Percentiles rank a stretch among this genome's conserved stretches.
These are phyloP conservation scores for Bradypus variegatus DNA, from an alignment of 2,797 vertebrate species.

Conservation along the genomic window DNA sequence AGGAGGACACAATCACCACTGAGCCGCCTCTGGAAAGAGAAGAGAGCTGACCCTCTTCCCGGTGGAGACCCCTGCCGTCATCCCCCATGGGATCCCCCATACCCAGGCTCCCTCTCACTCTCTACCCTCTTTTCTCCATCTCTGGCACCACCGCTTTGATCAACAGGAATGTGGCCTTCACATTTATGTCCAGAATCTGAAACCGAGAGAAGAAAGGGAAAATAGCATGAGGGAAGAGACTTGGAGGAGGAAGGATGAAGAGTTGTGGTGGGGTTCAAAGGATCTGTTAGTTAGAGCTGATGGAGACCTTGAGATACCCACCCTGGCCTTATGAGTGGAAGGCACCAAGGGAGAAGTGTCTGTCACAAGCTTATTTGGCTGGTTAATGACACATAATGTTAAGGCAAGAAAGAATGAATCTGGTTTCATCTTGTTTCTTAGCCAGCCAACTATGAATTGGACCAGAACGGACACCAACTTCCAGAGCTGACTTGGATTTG, in stretches of 20 bases:
- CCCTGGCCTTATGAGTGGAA: background rate
- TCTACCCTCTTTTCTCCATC: conserved; percentile 85
- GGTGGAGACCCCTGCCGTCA: background rate
- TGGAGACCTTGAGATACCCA: background rate
- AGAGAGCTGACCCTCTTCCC: background rate
- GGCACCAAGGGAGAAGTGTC: background rate
- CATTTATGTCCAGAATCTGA: conserved; percentile 84
- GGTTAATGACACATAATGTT: background rate
- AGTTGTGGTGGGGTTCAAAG: background rate
- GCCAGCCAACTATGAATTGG: background rate
- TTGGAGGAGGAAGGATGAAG: background rate
- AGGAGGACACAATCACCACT: conserved; percentile 84
- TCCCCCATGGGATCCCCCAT: fast-evolving
- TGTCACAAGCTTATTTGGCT: background rate
- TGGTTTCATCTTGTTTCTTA: background rate
- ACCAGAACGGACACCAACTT: background rate
- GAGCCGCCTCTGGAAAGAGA: conserved; percentile 81
- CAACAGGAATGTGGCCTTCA: conserved; percentile 83
- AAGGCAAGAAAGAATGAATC: background rate
- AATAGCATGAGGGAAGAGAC: background rate
- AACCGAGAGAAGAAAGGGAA: background rate
- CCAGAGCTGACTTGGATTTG: background rate
- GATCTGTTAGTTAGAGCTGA: background rate
- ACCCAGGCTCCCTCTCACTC: background rate
- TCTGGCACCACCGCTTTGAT: conserved; percentile 83